These are phyloP conservation scores for Danaus melanippus DNA, from an alignment of 1,140 invertebrate genomes.

Conservation along the genomic window DNA sequence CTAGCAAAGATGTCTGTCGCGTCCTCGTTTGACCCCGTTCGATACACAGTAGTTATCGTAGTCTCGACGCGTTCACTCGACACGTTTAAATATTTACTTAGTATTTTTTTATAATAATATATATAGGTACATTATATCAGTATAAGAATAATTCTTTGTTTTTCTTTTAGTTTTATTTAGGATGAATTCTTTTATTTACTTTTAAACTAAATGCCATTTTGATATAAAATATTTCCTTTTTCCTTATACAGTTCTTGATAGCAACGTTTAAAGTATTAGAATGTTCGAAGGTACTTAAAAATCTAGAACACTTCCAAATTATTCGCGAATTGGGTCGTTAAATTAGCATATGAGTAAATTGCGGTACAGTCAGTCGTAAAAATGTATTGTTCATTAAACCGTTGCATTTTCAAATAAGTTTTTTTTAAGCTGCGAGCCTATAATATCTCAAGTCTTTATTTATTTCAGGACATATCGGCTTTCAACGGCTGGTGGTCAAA, in stretches of 20 bases:
- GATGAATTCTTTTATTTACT: no score
- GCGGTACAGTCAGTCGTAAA: constrained; percentile 11
- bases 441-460: no score
- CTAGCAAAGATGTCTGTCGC: constrained; percentile 8
- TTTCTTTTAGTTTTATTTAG: no score
- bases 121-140: neutral
- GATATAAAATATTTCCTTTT: no score
- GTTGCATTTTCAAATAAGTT: neutral
- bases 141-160: no score
- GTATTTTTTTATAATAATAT: constrained; percentile 3
- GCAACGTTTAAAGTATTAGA: no score
- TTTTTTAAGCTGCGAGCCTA: neutral
- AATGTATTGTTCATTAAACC: constrained; percentile 11
- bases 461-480: constrained; percentile 37
- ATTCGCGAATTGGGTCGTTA: constrained; percentile 15
- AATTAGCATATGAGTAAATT: constrained; percentile 17
- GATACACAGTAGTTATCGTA: constrained; percentile 28
- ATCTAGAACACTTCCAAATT: constrained; percentile 10
- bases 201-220: no score
- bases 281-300: no score
- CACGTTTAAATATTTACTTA: constrained; percentile 5
- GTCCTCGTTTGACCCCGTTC: constrained; percentile 12
- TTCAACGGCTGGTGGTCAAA: constrained; percentile 41
- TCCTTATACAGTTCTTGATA: no score
- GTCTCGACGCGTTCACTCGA: constrained; percentile 27